These are phyloP conservation scores for Ernsta delagoae DNA, from an alignment of 2,888 invertebrate species.

Conservation along the genomic window DNA sequence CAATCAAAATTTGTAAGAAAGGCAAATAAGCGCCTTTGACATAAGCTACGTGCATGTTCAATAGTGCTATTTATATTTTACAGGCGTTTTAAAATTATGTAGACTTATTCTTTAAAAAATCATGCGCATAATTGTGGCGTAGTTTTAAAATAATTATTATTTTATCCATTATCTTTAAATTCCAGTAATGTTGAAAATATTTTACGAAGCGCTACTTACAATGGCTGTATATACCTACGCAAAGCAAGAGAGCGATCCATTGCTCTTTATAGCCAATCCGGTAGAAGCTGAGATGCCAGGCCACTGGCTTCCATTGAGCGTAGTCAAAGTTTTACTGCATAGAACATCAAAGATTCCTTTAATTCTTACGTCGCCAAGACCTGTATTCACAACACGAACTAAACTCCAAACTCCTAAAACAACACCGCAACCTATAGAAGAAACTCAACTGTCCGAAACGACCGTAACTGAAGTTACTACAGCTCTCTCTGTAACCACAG, in stretches of 20 bases:
- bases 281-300: slow-evolving; percentile 61
- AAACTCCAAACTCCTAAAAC: background rate
- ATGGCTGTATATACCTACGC: slow-evolving; percentile 12
- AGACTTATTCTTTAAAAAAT: no score
- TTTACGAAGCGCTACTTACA: slow-evolving; percentile 19
- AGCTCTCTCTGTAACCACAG: background rate
- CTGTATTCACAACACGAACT: background rate
- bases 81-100: no score
- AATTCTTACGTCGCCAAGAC: background rate
- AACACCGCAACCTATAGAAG: background rate
- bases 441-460: background rate
- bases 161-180: background rate
- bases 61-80: no score
- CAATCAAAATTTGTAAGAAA: no score
- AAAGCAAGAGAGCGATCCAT: slow-evolving; percentile 48
- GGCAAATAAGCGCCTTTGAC: no score
- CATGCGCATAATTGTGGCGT: no score
- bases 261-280: slow-evolving; percentile 61
- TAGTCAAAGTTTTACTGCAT: slow-evolving; percentile 51
- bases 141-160: no score
- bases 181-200: slow-evolving; percentile 10
- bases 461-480: background rate
- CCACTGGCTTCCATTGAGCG: slow-evolving; percentile 61
- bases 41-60: no score
- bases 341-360: slow-evolving; percentile 8